Base-by-base conservation (phyloP, 2,888 invertebrate genomes). In the Griposia aprilina region DNA sequence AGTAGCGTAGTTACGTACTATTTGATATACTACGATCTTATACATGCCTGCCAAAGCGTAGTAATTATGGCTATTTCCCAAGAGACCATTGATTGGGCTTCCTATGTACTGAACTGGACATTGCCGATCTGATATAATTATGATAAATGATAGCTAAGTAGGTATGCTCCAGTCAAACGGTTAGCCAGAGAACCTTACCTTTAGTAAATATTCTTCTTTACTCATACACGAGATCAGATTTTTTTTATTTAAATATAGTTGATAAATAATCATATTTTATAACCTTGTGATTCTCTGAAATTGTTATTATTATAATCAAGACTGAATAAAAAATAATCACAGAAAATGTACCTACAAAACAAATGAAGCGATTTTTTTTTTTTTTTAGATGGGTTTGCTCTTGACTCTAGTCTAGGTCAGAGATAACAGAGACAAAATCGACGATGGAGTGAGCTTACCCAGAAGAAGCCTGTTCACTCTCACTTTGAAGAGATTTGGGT, bases 31-130 rank as follows among this genome's bases (percentile, higher is more conserved):
- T 11, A 45, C 6, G 17, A 59, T 26, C 30, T 59, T 23, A 15
- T 71, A 30, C 45, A n/a, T 8, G 30, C 17, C 10, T 26, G 23
- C 2, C 10, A 15, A 15, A 45, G 30, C 65, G 17, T 59, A 45
- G 30, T 66, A 79, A 74, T 79, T 66, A 66, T 74, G n/a, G 23
- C 23, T 74, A 74, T 66, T 45, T 66, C 79, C 57, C 74, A 8
- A 26, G 79, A 36, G 79, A 52, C 23, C 52, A 20, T 26, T 79
- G 79, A 74, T 79, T 79, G 50, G 52, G 59, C 13, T 79, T 66
- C 52, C 36, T n/a, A 59, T 73, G 45, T 79, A 41, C 48, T 52
- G 65, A 45, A 20, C 11, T 41, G 26, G 26, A 78, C 10, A 78
- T 41, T 50, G 8, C 8, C 20, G 15, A 15, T 17, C 5, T 52